Conservation (phyloP, 2,888 invertebrate genomes). For the Euzophera pinguis region DNA sequence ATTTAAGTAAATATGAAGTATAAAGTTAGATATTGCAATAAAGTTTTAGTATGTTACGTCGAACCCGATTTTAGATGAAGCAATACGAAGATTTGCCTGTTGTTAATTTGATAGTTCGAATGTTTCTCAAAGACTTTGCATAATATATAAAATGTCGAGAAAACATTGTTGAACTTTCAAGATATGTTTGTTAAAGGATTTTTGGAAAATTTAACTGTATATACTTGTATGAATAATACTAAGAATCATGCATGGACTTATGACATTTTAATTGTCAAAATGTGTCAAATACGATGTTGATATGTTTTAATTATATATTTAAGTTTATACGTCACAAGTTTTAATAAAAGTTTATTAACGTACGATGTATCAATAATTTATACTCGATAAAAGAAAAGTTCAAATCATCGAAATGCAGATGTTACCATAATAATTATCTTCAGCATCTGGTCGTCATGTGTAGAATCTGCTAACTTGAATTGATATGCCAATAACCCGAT, state of each 20-base stretch:
- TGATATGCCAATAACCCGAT: no score
- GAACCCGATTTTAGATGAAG: background rate
- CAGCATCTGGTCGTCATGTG: constrained; percentile 1
- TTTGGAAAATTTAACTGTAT: no score
- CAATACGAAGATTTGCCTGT: background rate
- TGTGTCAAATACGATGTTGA: no score
- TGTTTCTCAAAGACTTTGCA: background rate
- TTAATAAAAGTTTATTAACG: no score
- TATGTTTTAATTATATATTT: no score
- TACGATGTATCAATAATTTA: no score
- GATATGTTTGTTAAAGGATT: no score
- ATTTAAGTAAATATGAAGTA: constrained; percentile 6
- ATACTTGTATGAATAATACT: no score
- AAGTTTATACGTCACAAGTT: no score
- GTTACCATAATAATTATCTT: background rate
- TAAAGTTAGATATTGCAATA: background rate
- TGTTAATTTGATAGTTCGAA: constrained; percentile 1
- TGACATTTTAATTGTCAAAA: no score
- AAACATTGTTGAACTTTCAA: background rate
- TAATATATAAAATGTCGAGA: background rate
- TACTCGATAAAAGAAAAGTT: no score
- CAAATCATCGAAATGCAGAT: background rate
- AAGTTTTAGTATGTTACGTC: constrained; percentile 4
- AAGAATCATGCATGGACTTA: no score
- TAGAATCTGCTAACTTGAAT: background rate